Conservation (phyloP, 1,140 invertebrate genomes). For the Coenobita brevimanus region DNA sequence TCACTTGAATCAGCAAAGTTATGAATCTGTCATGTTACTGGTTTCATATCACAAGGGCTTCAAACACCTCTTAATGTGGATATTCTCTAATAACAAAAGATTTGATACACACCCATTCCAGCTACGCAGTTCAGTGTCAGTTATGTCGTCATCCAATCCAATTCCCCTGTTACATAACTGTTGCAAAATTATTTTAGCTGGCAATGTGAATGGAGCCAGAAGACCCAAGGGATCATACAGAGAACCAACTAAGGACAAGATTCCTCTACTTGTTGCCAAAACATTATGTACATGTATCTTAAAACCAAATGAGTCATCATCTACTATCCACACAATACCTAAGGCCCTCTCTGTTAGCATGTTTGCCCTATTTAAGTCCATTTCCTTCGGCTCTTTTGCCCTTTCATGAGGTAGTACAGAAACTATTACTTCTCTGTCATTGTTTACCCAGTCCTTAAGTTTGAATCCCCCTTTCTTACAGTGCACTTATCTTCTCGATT, state of each 20-base stretch:
- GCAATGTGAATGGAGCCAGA: not conserved
- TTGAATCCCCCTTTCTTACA: slow-evolving; percentile 6
- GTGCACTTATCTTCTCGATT: too few relatives aligned
- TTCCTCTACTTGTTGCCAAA: not conserved
- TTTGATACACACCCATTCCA: not conserved
- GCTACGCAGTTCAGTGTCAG: not conserved
- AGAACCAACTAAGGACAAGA: not conserved
- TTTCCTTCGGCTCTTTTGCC: too few relatives aligned
- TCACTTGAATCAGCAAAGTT: not conserved
- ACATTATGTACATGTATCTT: not conserved
- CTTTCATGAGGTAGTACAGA: not conserved
- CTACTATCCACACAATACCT: not conserved
- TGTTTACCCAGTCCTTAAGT: not conserved
- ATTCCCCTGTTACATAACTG: not conserved
- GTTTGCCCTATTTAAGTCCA: not conserved
- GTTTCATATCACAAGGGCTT: not conserved
- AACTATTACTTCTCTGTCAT: not conserved
- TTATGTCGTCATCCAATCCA: not conserved
- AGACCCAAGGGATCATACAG: not conserved
- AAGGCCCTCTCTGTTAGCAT: not conserved
- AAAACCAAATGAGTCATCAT: not conserved
- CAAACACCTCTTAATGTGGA: not conserved
- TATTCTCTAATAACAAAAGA: not conserved
- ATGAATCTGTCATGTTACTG: not conserved
- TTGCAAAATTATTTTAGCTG: not conserved